Percentiles rank a stretch among this genome's conserved stretches.
phyloP scores from a whole-genome alignment of 2,888 invertebrate genomes.

The Dynastes grantii region DNA sequence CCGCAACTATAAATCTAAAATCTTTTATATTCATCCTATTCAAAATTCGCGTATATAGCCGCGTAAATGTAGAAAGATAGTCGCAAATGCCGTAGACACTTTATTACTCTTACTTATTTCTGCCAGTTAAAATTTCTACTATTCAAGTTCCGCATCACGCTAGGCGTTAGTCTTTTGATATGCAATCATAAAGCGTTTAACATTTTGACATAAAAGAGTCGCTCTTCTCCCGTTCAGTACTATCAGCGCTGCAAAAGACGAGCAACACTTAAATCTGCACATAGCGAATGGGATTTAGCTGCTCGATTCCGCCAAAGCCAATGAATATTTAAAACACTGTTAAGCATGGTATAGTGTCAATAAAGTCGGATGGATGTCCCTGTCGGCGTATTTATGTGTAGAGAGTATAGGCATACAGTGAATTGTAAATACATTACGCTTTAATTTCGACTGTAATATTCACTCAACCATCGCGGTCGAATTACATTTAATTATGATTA shows the following conservation, averaged over 20 bases:
- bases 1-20: background rate
- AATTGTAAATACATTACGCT: constrained; percentile 43
- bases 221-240: constrained; percentile 25
- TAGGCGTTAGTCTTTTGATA: constrained; percentile 27
- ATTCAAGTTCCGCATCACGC: background rate
- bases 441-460: constrained; percentile 52
- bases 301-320: constrained; percentile 27
- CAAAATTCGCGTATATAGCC: background rate
- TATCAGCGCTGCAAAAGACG: constrained; percentile 28
- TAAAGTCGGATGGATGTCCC: constrained; percentile 36
- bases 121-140: constrained; percentile 12
- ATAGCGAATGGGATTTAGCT: constrained; percentile 25
- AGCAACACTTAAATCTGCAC: constrained; percentile 19
- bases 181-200: constrained; percentile 43
- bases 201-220: constrained; percentile 39
- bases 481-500: constrained; percentile 52
- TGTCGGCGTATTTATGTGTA: background rate
- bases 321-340: constrained; percentile 51
- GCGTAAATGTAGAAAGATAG: constrained; percentile 16
- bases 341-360: constrained; percentile 46
- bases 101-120: constrained; percentile 30
- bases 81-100: constrained; percentile 1
- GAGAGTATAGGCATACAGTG: constrained; percentile 25
- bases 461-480: constrained; percentile 47
- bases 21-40: constrained; percentile 4